A percentile compares a stretch with the other conserved stretches of the same genome.
These are phyloP conservation scores for Parapristionchus giblindavisi DNA, from an alignment of 2,888 invertebrate species.

Conservation along the genomic window DNA sequence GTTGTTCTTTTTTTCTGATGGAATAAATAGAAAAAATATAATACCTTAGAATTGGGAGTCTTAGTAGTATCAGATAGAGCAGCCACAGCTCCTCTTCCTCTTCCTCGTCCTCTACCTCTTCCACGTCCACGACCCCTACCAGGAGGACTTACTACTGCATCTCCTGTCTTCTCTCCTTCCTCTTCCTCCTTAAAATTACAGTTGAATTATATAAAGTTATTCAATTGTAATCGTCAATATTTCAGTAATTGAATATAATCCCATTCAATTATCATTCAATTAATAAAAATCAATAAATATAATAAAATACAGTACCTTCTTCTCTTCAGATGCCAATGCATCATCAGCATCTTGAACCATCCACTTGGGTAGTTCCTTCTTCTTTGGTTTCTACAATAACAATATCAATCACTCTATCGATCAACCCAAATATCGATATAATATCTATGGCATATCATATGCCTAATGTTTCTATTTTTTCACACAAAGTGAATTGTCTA, in stretches of 20 bases:
- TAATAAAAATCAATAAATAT: background rate
- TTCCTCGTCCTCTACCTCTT: slow-evolving; percentile 39
- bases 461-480: too few species aligned
- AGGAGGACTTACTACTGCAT: slow-evolving; percentile 17
- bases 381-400: slow-evolving; percentile 40
- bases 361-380: slow-evolving; percentile 50
- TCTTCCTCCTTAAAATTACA: background rate
- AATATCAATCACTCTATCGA: too few species aligned
- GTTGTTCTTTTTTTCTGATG: too few species aligned
- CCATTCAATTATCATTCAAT: background rate
- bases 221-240: background rate
- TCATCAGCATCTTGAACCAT: slow-evolving; percentile 56
- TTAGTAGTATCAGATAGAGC: slow-evolving; percentile 36
- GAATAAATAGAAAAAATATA: too few species aligned
- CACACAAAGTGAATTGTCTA: too few species aligned
- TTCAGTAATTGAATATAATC: background rate
- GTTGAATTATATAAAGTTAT: background rate
- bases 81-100: slow-evolving; percentile 39
- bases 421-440: too few species aligned
- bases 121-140: slow-evolving; percentile 37
- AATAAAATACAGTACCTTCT: slow-evolving; percentile 25
- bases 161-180: slow-evolving; percentile 34
- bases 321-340: slow-evolving; percentile 44
- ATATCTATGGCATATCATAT: too few species aligned
- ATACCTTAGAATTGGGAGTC: background rate